Evolutionary conservation across 2,888 invertebrate genomes (phyloP).

Genomic region (Plagodis pulveraria): DNA sequence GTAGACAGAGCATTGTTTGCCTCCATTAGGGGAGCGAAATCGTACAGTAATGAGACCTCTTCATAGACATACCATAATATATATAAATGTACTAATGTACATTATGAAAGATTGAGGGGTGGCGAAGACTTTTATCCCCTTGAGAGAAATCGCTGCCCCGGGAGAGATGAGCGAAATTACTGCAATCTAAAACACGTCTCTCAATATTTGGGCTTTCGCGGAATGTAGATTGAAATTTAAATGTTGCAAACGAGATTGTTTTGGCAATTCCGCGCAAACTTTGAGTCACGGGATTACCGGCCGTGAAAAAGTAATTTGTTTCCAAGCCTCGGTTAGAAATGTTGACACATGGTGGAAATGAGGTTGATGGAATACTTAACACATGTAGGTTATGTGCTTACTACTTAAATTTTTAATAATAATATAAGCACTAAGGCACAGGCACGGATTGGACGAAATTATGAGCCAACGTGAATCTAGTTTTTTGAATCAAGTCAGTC

Average conservation of each 20-base stretch:
- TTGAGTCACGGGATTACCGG: constrained; percentile 23
- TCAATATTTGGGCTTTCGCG: constrained; percentile 32
- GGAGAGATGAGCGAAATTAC: constrained; percentile 36
- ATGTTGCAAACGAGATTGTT: constrained; percentile 33
- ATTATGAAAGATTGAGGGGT: constrained; percentile 62
- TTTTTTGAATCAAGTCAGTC: no score
- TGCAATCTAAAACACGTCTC: constrained; percentile 34
- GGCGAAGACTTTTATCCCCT: constrained; percentile 52
- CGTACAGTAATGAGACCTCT: constrained; percentile 68
- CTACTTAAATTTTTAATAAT: no score
- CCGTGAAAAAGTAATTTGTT: constrained; percentile 24
- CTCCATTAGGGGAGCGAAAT: constrained; percentile 63
- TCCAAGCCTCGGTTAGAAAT: constrained; percentile 26
- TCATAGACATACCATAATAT: constrained; percentile 43
- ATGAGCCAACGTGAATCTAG: no score
- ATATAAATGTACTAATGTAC: constrained; percentile 42
- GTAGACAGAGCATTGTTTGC: constrained; percentile 55
- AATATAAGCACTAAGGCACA: no score
- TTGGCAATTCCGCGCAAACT: constrained; percentile 18
- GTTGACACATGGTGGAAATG: constrained; percentile 18
- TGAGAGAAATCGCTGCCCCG: constrained; percentile 32
- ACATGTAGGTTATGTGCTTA: background rate
- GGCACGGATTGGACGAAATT: no score
- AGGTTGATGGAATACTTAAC: background rate
- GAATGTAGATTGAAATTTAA: constrained; percentile 34